Evolutionary conservation across 2,113 vertebrate species (phyloP).

Genomic region (Rhinoderma darwinii): DNA sequence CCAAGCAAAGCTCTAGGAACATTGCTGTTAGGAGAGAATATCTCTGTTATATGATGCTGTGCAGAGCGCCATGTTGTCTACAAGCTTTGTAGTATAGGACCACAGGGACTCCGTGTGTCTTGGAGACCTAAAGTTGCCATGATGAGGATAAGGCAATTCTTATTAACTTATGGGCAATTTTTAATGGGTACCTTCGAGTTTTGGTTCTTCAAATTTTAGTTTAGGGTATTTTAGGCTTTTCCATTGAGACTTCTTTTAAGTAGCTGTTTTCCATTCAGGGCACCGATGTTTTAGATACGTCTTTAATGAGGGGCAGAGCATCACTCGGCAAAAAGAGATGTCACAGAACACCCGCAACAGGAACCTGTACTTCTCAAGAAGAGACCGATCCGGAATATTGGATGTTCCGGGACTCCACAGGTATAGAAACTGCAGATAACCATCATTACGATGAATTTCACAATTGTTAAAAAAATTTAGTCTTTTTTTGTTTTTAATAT

Average conservation of each 20-base stretch:
- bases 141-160: not conserved
- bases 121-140: too few species aligned
- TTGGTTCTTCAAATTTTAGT: not conserved
- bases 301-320: conserved; percentile 22
- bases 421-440: not conserved
- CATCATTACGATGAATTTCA: too few species aligned
- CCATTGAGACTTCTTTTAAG: not conserved
- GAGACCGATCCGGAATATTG: conserved; percentile 31
- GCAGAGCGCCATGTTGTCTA: too few species aligned
- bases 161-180: not conserved
- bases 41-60: too few species aligned
- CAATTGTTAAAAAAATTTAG: too few species aligned
- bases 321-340: conserved; percentile 42
- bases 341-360: conserved; percentile 6
- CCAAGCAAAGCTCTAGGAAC: not conserved
- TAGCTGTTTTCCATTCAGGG: conserved; percentile 1
- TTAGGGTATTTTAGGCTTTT: not conserved
- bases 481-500: too few species aligned
- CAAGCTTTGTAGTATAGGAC: too few species aligned
- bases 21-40: not conserved
- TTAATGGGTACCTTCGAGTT: not conserved
- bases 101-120: too few species aligned
- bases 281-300: conserved; percentile 29
- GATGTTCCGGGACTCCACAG: conserved; percentile 52
- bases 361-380: not conserved